phyloP scores from a whole-genome alignment of 1,140 invertebrate species.

The Triops longicaudatus region DNA sequence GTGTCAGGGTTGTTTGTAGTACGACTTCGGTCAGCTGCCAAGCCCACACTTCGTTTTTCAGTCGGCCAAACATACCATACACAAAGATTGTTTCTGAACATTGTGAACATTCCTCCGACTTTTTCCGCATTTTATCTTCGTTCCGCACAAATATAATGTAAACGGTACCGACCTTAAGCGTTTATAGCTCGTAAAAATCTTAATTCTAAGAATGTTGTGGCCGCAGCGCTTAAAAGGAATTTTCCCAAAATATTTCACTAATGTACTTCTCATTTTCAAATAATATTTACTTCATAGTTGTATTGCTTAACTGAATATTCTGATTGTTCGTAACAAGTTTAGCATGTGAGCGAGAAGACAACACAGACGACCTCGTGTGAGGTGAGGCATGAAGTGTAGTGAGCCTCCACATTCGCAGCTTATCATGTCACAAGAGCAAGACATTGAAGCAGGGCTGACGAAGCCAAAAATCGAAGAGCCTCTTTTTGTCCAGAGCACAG shows the following conservation, averaged over 20 bases:
- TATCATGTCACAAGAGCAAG: slow-evolving; percentile 1
- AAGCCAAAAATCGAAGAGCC: not conserved
- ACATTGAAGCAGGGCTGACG: not conserved
- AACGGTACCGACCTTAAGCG: no score
- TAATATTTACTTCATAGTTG: no score
- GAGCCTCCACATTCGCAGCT: not conserved
- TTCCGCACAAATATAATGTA: no score
- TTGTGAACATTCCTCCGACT: not conserved
- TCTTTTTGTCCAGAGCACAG: not conserved
- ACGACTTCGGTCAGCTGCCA: not conserved
- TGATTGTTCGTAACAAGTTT: not conserved
- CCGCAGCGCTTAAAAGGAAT: no score
- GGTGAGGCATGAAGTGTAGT: not conserved
- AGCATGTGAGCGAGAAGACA: not conserved
- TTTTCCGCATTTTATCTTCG: no score
- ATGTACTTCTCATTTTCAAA: no score
- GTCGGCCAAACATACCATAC: not conserved
- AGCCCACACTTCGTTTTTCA: not conserved
- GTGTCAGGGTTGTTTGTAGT: not conserved
- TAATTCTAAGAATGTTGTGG: no score
- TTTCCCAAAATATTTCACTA: no score
- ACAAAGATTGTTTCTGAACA: not conserved
- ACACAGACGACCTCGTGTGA: no score
- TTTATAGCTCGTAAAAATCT: no score
- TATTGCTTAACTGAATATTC: not conserved